phyloP scores from a whole-genome alignment of 2,888 invertebrate species.

The Yponomeuta cagnagella region DNA sequence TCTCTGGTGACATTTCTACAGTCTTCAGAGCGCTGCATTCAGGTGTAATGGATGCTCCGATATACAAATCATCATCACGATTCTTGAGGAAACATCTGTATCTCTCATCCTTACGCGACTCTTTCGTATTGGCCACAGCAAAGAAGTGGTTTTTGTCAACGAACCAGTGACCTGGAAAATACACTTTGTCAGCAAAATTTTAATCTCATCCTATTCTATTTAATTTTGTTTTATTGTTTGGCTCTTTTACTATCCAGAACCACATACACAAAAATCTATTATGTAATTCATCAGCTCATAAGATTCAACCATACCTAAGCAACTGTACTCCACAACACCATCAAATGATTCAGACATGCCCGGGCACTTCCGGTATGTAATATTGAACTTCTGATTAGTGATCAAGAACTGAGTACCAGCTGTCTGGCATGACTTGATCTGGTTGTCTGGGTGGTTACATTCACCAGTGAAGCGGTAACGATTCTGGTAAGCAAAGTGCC shows the following conservation, averaged over 20 bases:
- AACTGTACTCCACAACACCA: constrained; percentile 94
- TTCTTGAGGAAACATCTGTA: constrained; percentile 96
- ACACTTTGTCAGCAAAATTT: background rate
- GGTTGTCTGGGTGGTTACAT: constrained; percentile 91
- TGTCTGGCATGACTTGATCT: constrained; percentile 95
- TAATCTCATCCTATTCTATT: too few species aligned
- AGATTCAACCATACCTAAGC: constrained; percentile 75
- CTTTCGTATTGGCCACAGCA: constrained; percentile 97
- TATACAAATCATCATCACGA: constrained; percentile 93
- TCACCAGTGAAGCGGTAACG: constrained; percentile 93
- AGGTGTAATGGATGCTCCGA: constrained; percentile 95
- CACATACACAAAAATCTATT: too few species aligned
- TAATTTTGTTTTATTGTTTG: too few species aligned
- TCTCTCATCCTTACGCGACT: constrained; percentile 95
- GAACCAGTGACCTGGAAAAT: constrained; percentile 87
- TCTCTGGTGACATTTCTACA: constrained; percentile 94
- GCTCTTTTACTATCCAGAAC: too few species aligned
- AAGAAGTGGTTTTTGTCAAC: constrained; percentile 97
- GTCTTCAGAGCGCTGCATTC: constrained; percentile 95
- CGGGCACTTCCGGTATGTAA: constrained; percentile 92
- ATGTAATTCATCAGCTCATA: too few species aligned
- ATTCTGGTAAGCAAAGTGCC: constrained; percentile 96
- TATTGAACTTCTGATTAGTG: constrained; percentile 97
- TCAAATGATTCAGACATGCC: constrained; percentile 94
- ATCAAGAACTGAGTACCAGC: constrained; percentile 97